These are phyloP conservation scores for Onthophagus sagittarius DNA, from an alignment of 2,888 invertebrate species.

Conservation along the genomic window DNA sequence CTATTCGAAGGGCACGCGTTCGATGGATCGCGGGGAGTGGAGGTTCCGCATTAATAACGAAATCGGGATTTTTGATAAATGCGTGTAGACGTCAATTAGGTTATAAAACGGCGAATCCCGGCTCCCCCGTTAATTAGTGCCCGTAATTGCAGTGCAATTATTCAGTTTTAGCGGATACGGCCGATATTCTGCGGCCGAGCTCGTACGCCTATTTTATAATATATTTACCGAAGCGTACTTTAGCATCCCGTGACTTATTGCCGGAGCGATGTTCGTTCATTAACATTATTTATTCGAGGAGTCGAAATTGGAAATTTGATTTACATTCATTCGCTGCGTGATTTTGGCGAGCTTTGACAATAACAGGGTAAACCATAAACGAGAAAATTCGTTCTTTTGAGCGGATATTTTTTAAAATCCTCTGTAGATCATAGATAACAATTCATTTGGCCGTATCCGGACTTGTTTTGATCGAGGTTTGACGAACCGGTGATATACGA, in stretches of 20 bases:
- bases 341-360: neutral
- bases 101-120: conserved; percentile 3
- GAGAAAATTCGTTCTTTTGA: neutral
- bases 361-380: neutral
- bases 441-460: neutral
- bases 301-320: conserved; percentile 10
- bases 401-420: too few species aligned
- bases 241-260: conserved; percentile 4
- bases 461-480: neutral
- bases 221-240: conserved; percentile 1
- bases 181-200: neutral
- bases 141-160: conserved; percentile 7
- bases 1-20: too few species aligned
- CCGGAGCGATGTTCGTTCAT: conserved; percentile 5
- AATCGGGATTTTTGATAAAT: conserved; percentile 11
- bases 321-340: neutral
- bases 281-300: conserved; percentile 10
- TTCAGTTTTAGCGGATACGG: neutral
- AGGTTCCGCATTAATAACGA: conserved; percentile 6
- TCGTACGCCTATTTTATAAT: neutral
- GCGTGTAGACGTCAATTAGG: neutral
- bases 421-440: neutral
- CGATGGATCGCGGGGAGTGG: neutral
- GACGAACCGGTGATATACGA: neutral
- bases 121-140: conserved; percentile 6